These are phyloP conservation scores for Nannobrachium achirus DNA, from an alignment of 2,113 vertebrate genomes.

Conservation along the genomic window DNA sequence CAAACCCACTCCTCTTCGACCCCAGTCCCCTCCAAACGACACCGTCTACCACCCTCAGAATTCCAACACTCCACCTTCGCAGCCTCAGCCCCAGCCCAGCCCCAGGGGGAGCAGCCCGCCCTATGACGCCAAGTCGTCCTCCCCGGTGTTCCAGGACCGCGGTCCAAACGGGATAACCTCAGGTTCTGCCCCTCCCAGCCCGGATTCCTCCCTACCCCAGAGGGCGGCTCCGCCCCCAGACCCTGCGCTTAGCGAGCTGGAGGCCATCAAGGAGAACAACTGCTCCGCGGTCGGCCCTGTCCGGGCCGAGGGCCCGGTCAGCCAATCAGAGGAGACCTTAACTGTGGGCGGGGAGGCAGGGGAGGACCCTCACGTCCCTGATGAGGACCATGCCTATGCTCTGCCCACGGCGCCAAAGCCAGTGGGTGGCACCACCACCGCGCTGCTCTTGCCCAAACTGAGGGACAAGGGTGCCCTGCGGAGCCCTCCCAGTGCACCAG, in stretches of 20 bases:
- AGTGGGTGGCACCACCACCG: constrained; percentile 88
- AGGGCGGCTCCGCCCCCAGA: constrained; percentile 67
- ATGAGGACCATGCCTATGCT: constrained; percentile 96
- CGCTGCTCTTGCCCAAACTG: constrained; percentile 92
- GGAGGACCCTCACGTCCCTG: constrained; percentile 89
- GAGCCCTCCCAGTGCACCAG: constrained; percentile 79
- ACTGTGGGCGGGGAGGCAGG: constrained; percentile 83
- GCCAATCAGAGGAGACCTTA: constrained; percentile 80
- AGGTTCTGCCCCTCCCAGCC: constrained; percentile 72
- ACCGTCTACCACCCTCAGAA: constrained; percentile 58
- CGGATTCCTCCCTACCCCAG: constrained; percentile 68
- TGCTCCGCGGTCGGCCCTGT: constrained; percentile 81
- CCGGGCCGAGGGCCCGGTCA: constrained; percentile 43
- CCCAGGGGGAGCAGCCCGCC: constrained; percentile 47
- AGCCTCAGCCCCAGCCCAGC: constrained; percentile 53
- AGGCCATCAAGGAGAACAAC: constrained; percentile 95
- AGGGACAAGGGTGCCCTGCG: constrained; percentile 90
- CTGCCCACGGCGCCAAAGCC: constrained; percentile 93
- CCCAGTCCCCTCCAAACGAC: constrained; percentile 55
- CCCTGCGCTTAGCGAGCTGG: constrained; percentile 85
- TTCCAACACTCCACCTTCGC: constrained; percentile 43
- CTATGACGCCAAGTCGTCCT: constrained; percentile 36
- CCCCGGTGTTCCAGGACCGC: constrained; percentile 55
- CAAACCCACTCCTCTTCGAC: constrained; percentile 48
- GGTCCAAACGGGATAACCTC: constrained; percentile 78